phyloP scores from a whole-genome alignment of 2,113 vertebrate species.

The Stomatorhinus ivindoensis region DNA sequence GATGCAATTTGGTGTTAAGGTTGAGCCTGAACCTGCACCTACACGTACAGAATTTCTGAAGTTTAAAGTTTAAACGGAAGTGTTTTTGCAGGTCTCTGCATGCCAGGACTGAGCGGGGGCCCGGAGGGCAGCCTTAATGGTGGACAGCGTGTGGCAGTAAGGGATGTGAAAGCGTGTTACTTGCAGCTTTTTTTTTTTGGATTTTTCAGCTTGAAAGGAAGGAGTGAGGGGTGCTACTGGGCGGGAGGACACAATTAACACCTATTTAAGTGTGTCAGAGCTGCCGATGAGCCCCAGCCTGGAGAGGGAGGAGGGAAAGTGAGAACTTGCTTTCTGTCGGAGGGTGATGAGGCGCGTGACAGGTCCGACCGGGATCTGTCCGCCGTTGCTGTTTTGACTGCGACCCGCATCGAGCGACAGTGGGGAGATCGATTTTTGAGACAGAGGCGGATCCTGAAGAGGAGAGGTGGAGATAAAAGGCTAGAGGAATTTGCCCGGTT shows the following conservation, averaged over 20 bases:
- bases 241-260: background rate
- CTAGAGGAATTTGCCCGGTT: background rate
- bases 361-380: background rate
- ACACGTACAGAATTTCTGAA: background rate
- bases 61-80: background rate
- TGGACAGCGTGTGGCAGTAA: background rate
- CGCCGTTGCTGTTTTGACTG: background rate
- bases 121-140: background rate
- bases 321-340: background rate
- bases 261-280: conserved; percentile 4
- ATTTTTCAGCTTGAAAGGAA: background rate
- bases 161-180: background rate
- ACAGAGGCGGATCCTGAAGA: background rate
- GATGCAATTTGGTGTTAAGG: background rate
- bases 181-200: background rate
- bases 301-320: too few relatives aligned
- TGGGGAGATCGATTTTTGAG: background rate
- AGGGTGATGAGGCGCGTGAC: background rate
- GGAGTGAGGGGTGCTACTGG: background rate
- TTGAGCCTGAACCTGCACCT: background rate
- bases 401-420: background rate
- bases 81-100: background rate
- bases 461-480: background rate
- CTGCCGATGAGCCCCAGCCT: background rate
- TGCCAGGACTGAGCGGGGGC: background rate